Base-by-base conservation (phyloP, 2,797 vertebrate species). In the Tolypeutes matacus region DNA sequence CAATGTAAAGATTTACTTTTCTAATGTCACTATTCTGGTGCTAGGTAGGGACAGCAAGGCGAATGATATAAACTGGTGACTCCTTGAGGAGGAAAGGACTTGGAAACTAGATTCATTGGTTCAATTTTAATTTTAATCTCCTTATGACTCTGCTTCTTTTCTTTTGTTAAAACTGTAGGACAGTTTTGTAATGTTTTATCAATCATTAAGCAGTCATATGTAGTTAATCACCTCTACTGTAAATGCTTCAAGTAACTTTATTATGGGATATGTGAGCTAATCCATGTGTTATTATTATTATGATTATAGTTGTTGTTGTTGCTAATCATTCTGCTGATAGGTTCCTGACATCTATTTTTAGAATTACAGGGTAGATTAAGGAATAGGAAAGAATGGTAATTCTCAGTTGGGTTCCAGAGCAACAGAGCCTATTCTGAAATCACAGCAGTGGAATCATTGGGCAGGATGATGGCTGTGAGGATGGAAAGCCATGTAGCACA, bases 81-180 rank as follows among this genome's bases (percentile, higher is more conserved):
- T 70, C 12, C 25, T 14, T 78, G 67, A 70, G 86, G 80, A 89
- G 18, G 49, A 42, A 85, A 77, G 65, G 29, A 21, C 27, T 65
- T 81, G 18, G 56, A 91, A 76, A 73, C 51, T 20, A 29, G 86
- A 56, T 93, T 81, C 64, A 5, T 83, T 86, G 36, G 29, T 75
- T 92, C 46, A 14, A 53, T 53, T 96, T 92, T 21, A 10, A 58
- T 81, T 94, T 97, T 65, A 67, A 27, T 85, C 42, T 96, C 51
- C 39, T 89, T 13, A 72, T 82, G 36, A 60, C 23, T 56, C 56
- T 46, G 29, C 42, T 95, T 58, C 17, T 86, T 83, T 96, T 65
- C 20, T 93, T 80, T 69, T 56, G 78, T 49, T 78, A 31, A 80
- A 77, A 89, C 56, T n/a, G 21, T 53, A 42, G 58, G 77, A 69